Evolutionary conservation across 2,888 invertebrate species (phyloP).

Genomic region (Yponomeuta evonymella): DNA sequence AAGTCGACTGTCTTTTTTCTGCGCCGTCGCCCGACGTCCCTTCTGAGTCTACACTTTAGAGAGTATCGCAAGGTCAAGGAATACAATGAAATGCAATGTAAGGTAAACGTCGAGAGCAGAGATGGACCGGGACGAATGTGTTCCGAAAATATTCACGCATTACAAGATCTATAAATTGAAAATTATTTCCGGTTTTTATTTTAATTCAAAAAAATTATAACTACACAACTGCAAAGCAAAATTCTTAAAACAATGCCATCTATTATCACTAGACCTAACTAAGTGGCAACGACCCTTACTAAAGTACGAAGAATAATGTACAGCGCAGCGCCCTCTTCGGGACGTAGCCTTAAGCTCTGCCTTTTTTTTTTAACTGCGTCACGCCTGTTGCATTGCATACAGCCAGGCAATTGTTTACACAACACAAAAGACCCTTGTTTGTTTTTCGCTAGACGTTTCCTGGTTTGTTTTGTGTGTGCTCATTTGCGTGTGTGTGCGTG

Average conservation of each 20-base stretch:
- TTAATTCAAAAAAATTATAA: too few species aligned
- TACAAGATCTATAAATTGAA: too few species aligned
- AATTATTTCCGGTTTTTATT: too few species aligned
- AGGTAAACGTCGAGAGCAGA: too few species aligned
- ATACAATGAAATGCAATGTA: too few species aligned
- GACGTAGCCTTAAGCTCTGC: slow-evolving; percentile 50
- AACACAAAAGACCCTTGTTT: slow-evolving; percentile 76
- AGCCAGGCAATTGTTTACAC: slow-evolving; percentile 71
- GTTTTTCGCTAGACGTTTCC: slow-evolving; percentile 77
- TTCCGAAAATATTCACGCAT: too few species aligned
- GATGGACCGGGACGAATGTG: too few species aligned
- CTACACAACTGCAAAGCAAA: too few species aligned
- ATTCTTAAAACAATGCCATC: slow-evolving; percentile 40
- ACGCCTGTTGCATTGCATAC: slow-evolving; percentile 75
- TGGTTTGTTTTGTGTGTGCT: slow-evolving; percentile 73
- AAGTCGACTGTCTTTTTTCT: too few species aligned
- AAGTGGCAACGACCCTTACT: neutral
- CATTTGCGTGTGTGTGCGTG: slow-evolving; percentile 46
- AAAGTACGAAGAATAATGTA: neutral
- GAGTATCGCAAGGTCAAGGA: too few species aligned
- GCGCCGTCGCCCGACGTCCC: too few species aligned
- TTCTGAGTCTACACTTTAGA: too few species aligned
- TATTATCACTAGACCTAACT: slow-evolving; percentile 24
- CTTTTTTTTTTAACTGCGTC: slow-evolving; percentile 37
- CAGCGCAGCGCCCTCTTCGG: slow-evolving; percentile 45